phyloP scores from a whole-genome alignment of 2,113 vertebrate genomes.

The Austrofundulus limnaeus region DNA sequence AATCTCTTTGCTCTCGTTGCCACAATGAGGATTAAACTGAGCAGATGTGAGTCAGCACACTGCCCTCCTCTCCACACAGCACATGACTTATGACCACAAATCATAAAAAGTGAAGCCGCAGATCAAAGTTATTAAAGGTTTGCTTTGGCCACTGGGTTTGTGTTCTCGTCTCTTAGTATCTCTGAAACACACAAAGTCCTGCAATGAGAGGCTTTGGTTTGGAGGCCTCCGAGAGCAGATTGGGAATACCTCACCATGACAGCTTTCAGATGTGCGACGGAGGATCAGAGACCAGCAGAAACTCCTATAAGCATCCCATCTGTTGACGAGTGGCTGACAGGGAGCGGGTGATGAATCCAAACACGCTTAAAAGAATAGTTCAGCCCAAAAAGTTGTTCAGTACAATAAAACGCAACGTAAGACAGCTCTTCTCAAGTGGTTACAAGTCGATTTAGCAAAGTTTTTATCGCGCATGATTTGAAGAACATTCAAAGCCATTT shows the following conservation, averaged over 20 bases:
- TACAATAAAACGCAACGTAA: constrained; percentile 21
- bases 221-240: constrained; percentile 21
- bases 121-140: constrained; percentile 52
- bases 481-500: constrained; percentile 9
- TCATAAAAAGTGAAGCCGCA: constrained; percentile 24
- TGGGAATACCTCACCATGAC: constrained; percentile 40
- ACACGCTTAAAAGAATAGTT: constrained; percentile 29
- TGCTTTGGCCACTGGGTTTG: constrained; percentile 36
- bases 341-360: constrained; percentile 27
- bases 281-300: constrained; percentile 15
- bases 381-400: constrained; percentile 21
- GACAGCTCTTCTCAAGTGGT: constrained; percentile 23
- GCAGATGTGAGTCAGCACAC: constrained; percentile 53
- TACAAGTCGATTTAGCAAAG: constrained; percentile 3
- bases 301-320: constrained; percentile 44
- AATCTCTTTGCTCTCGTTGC: constrained; percentile 16
- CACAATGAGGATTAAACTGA: constrained; percentile 12
- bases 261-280: constrained; percentile 42
- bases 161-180: constrained; percentile 15
- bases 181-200: constrained; percentile 26
- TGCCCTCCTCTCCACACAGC: constrained; percentile 20
- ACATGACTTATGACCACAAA: constrained; percentile 52
- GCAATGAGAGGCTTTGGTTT: constrained; percentile 39
- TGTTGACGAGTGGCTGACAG: constrained; percentile 23
- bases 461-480: constrained; percentile 8